Percentiles rank a stretch among this genome's conserved stretches.
phyloP scores from a whole-genome alignment of 2,888 invertebrate species.

The Mythimna ferrago region DNA sequence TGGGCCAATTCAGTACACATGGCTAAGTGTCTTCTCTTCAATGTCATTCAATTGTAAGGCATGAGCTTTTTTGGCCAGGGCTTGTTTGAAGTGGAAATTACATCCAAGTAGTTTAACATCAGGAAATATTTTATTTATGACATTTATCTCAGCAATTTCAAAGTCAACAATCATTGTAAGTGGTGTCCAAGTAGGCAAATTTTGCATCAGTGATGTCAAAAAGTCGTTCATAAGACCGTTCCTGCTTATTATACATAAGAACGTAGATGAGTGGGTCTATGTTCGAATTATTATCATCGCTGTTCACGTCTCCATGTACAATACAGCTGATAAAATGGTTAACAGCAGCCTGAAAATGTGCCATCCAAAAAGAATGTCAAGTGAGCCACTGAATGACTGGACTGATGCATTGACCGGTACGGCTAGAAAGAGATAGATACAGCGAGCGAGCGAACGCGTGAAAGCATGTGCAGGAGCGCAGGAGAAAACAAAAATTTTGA shows the following conservation, averaged over 20 bases:
- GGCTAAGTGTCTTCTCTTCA: not conserved
- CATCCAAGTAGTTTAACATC: slow-evolving; percentile 5
- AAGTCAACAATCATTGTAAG: slow-evolving; percentile 29
- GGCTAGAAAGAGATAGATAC: no score
- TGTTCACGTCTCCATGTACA: slow-evolving; percentile 25
- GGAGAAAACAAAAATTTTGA: no score
- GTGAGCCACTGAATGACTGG: no score
- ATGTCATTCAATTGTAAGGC: slow-evolving; percentile 4
- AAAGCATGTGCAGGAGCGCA: no score
- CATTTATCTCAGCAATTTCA: slow-evolving; percentile 36
- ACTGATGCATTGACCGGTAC: no score
- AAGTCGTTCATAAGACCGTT: slow-evolving; percentile 34
- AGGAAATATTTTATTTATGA: slow-evolving; percentile 14
- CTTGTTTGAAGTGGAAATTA: slow-evolving; percentile 12
- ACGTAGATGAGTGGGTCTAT: slow-evolving; percentile 29
- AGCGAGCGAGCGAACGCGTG: no score
- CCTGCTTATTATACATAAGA: slow-evolving; percentile 28
- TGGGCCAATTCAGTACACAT: slow-evolving; percentile 2
- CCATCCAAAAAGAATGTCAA: slow-evolving; percentile 19
- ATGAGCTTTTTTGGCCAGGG: slow-evolving; percentile 2
- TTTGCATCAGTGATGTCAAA: slow-evolving; percentile 33
- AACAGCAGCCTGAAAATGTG: slow-evolving; percentile 19
- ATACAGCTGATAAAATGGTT: slow-evolving; percentile 17
- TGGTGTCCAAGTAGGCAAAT: slow-evolving; percentile 29
- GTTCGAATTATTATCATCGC: slow-evolving; percentile 22